Evolutionary conservation across 2,888 invertebrate species (phyloP).

Genomic region (Conchocele bisecta): DNA sequence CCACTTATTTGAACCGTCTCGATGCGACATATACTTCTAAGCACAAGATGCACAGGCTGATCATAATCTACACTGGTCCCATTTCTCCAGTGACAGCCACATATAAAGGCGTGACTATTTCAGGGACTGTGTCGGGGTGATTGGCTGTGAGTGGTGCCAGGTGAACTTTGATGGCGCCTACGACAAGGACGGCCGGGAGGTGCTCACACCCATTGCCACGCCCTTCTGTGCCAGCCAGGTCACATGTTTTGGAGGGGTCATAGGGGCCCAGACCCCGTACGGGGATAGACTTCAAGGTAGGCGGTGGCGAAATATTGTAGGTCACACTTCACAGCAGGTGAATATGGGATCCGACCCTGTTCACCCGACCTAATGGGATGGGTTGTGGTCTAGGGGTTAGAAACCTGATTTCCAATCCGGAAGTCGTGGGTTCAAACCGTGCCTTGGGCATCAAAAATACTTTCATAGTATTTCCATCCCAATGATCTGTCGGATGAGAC

Average conservation of each 20-base stretch:
- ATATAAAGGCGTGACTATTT: constrained; percentile 6
- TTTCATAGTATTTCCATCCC: too few relatives aligned
- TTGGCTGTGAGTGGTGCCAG: constrained; percentile 96
- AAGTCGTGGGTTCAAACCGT: too few relatives aligned
- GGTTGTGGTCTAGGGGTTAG: too few relatives aligned
- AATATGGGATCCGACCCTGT: not conserved
- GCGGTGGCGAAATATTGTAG: too few relatives aligned
- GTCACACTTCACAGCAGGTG: too few relatives aligned
- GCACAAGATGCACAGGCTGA: not conserved
- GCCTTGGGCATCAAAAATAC: too few relatives aligned
- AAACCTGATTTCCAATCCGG: too few relatives aligned
- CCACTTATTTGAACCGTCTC: too few relatives aligned
- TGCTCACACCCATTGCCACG: constrained; percentile 85
- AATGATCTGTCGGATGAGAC: too few relatives aligned
- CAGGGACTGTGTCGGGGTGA: constrained; percentile 86
- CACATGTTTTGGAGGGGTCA: constrained; percentile 93
- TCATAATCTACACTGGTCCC: not conserved
- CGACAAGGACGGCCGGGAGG: constrained; percentile 43
- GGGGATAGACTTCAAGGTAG: constrained; percentile 86
- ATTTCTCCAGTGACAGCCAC: not conserved
- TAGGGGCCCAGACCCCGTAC: constrained; percentile 92
- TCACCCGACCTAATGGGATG: too few relatives aligned
- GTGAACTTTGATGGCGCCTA: constrained; percentile 88
- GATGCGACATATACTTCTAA: not conserved
- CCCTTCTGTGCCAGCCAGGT: constrained; percentile 92